Base-by-base conservation (phyloP, 2,113 vertebrate species). In the Gallinago jamesoni region DNA sequence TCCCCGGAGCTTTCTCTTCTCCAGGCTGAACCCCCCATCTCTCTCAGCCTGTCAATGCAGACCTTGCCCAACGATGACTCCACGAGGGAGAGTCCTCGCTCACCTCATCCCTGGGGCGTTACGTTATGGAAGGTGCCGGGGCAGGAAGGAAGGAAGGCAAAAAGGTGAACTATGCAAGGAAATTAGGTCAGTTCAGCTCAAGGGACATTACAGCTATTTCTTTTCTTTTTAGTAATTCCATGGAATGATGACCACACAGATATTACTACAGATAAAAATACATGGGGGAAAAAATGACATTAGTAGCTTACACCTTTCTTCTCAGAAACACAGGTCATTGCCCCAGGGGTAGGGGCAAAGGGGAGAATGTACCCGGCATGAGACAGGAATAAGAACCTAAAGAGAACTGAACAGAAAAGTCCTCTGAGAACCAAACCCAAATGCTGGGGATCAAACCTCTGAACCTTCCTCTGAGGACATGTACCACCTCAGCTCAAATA, bases 141-240 rank as follows among this genome's bases (percentile, higher is more conserved):
- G 52, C 28, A 94, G 89, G 91, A 72, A 97, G 95, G 96, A 93
- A 96, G 75, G 59, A 1, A 90, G 28, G 68, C 47, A 86, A 93
- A 87, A 87, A 93, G 93, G 81, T 95, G 60, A 96, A 94, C 93
- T 94, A 90, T 94, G 27, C 27, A 33, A 96, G 96, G 93, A 96
- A 97, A 80, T 96, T 74, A 94, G 52, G 62, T 96, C 96, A 97
- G 43, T 62, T n/a, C 2, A 2, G 33, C 68, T 84, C 19, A 0
- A 90, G 33, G 62, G n/a, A 67, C 52, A 35, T 57, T 50, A 66
- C 0, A 92, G 21, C 15, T 57, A 66, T 85, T 94, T 64, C 2
- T 93, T 63, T 89, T 75, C n/a, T 75, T 89, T 79, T 83, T 28
- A 50, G 41, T 43, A 52, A 80, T 63, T 50, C 30, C 37, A 77